Base-by-base conservation (phyloP, 2,113 vertebrate species). In the Nansenia antarctica region DNA sequence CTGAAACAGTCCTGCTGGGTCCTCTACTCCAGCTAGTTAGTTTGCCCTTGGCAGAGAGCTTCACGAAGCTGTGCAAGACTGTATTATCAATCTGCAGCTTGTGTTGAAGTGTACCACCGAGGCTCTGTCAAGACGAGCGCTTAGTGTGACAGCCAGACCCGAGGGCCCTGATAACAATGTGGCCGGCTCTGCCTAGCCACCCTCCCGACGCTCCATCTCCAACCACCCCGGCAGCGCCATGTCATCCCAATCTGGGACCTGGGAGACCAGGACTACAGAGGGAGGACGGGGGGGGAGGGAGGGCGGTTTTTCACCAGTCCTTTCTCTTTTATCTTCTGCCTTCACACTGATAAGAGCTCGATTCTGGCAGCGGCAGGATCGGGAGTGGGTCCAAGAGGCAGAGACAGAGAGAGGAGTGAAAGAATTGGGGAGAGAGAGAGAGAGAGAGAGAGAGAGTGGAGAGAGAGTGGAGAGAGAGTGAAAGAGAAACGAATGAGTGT, bases 251-350 rank as follows among this genome's bases (percentile, higher is more conserved):
- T 9, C 37, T 42, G 37, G 37, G 37, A 15, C 9, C 37, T 42
- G 11, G 37, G 37, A 9, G 37, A 42, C 11, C 3, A 15, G 37
- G 37, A 42, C 37, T 42, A n/a, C 35, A 37, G 35, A 5, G 11
- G 11, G 4, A 11, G 35, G 35, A 37, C 35, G 5, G 11, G 4
- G 35, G 37, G 37, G 37, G 37, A 62, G 62, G 26, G 49, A 45
- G 27, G 62, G 9, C 35, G 11, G 37, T 1, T 42, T 42, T 42
- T 42, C 37, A 42, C 14, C 37, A 42, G 11, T 29, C 54, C 62
- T 84, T 82, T 83, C 65, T 73, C 66, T 30, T 74, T 14, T 55
- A 75, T 83, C 75, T 53, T 68, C 75, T 79, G 60, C 72, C 69
- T 86, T 72, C 69, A 27, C 63, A 74, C 66, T 78, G 80, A 80